Evolutionary conservation across 2,797 vertebrate genomes (phyloP), one percentile per base, ranked within the genome.

Genomic region (Spinibarbus caldwelli): DNA sequence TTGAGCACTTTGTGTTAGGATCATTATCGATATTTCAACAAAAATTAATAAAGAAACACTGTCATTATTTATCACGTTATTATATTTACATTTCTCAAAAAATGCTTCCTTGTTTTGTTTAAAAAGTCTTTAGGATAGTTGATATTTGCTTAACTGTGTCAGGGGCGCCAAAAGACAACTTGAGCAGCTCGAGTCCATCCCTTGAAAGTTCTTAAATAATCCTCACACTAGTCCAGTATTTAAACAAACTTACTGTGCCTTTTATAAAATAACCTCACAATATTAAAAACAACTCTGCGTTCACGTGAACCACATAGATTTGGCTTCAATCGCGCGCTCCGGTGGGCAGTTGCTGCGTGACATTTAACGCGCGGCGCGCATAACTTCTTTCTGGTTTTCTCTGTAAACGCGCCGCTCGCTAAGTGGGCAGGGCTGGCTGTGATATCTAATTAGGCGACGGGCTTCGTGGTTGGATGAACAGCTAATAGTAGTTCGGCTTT

Each of bases 401-500:
- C 62, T 81, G 59, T 43, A 76, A 84, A 87, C 70, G 11, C 47
- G 78, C 86, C 6, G 81, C 62, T 36, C 47, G 76, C 82, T 85
- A 86, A 83, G 64, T 31, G 79, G 83, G 70, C 62, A 72, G 86
- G 73, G 47, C 62, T 49, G 77, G 80, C 85, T 84, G 84, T 78
- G 88, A 87, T 86, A 75, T 59, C 86, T 85, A 87, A 90, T 86
- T 79, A 92, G 90, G 75, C 85, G 86, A 62, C 85, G 57, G 88
- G 82, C 87, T 86, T 90, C 82, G 90, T 64, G 91, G 88, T 82
- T 88, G 86, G 89, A 85, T 88, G 90, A 90, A 92, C 78, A 79
- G 86, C 90, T 88, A 89, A 91, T 82, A 80, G 86, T 62, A 76
- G 89, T 89, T 91, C 80, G 82, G 90, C 90, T 89, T 91, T 77